Evolutionary conservation across 2,797 vertebrate genomes (phyloP), one percentile per base, ranked within the genome.

Genomic region (Anguilla obscura): DNA sequence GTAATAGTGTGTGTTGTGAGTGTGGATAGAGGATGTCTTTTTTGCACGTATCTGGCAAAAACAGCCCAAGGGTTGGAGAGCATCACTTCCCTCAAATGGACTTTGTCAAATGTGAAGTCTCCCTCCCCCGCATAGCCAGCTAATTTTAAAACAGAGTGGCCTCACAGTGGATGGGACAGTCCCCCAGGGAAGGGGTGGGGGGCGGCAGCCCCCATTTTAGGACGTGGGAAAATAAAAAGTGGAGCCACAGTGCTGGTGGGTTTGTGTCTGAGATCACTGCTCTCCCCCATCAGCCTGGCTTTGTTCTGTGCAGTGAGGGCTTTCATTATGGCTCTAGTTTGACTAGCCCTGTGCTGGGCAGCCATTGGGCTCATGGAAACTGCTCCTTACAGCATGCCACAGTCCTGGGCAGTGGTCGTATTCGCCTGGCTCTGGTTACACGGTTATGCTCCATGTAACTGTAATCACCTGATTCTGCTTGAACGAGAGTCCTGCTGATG

Each of bases 161-260:
- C 18, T 33, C 30, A 40, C 63, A 36, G 86, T 24, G 58, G 45
- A 21, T 76, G 87, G 74, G 86, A 87, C 71, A 56, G 69, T 88
- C 71, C 56, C 27, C n/a, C 21, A 58, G 88, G 58, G 36, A 9
- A 79, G 58, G 24, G 45, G 45, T 84, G 83, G 83, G 66, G 88
- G 45, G 52, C 24, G 80, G 40, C 54, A 18, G 33, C 16, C 50
- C 83, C 50, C 50, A 74, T 85, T 88, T 74, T 85, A 85, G 69
- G 84, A 71, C 80, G 56, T 88, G 87, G 87, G 84, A 85, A 85
- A 63, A 58, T 24, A 56, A 40, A 69, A 85, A 85, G 52, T 69
- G 82, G 63, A 66, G 63, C 45, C 50, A 63, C 63, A 84, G 87
- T 40, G 6, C 69, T 33, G 33, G 30, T 79, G 71, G 30, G 71